phyloP scores from a whole-genome alignment of 2,888 invertebrate species.

The Melikaiella ostensackeni region DNA sequence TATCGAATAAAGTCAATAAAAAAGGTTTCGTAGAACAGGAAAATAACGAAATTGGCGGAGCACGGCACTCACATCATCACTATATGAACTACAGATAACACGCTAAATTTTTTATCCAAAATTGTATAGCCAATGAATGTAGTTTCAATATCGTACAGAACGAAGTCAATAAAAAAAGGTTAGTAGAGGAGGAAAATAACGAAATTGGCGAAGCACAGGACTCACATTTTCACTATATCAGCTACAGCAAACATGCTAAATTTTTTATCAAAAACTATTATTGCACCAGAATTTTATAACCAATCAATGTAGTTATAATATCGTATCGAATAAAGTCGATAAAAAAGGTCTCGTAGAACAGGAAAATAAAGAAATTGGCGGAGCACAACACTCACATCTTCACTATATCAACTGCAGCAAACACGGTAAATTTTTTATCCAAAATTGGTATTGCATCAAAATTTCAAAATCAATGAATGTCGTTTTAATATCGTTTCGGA shows the following conservation, averaged over 20 bases:
- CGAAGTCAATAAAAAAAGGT: no score
- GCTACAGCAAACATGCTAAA: constrained; percentile 65
- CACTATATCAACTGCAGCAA: constrained; percentile 62
- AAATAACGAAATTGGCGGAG: constrained; percentile 60
- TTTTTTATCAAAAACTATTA: constrained; percentile 4
- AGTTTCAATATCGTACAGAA: background rate
- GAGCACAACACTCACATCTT: constrained; percentile 62
- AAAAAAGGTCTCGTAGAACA: constrained; percentile 66
- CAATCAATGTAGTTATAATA: background rate
- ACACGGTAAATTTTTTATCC: constrained; percentile 59
- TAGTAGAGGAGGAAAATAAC: constrained; percentile 63
- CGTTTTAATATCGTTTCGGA: background rate
- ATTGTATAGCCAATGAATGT: background rate
- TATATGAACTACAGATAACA: constrained; percentile 63
- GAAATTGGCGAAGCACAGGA: constrained; percentile 61
- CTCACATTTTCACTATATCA: constrained; percentile 53
- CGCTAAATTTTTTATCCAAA: constrained; percentile 56
- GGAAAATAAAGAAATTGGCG: constrained; percentile 62
- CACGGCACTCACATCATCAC: constrained; percentile 62
- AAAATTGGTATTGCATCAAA: background rate
- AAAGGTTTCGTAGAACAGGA: constrained; percentile 65
- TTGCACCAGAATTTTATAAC: background rate
- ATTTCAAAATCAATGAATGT: background rate
- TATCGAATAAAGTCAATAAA: no score
- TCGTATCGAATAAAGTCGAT: background rate